Base-by-base conservation (phyloP, 1,140 invertebrate species). In the Ceratina australensis region DNA sequence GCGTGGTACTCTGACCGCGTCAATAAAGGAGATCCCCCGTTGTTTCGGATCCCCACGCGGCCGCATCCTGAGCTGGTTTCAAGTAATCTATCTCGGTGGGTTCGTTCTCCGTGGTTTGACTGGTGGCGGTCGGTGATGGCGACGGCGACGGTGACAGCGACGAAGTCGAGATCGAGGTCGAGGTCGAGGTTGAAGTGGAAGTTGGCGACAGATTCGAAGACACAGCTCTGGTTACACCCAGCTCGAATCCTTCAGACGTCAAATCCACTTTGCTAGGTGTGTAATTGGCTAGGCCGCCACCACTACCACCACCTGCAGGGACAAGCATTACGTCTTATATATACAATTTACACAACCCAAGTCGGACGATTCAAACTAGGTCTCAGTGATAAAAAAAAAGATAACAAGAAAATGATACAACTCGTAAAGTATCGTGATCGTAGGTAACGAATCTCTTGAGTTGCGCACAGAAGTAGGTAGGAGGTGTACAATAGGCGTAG, bases 41-140 rank as follows among this genome's bases (percentile, higher is more conserved):
- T 61, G 94, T 94, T 82, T 95, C 94, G 69, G 94, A 93, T 57
- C 94, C 93, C 93, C 95, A 95, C 2, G 94, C 93, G 49, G 93
- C 93, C 2, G 91, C 93, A 47, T 94, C 92, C 67, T 94, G 93
- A 50, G 94, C 93, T 5, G 94, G 93, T 87, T 94, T 94, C 77
- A 94, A 84, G 85, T 94, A 94, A n/a, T 94, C 93, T 7, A 92
- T 86, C 63, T 90, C 87, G 42, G 77, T 78, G 16, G 15, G 16
- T 61, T 84, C 85, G 72, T 80, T 86, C 50, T 81, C 85, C 67
- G 68, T n/a, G n/a, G n/a, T 63, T 67, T 80, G 77, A 28, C 59
- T 76, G 5, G 5, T 42, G 33, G 8, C 33, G 33, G 33, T 42
- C 33, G 33, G 33, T 10, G 33, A 42, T 10, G 33, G 3, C 5